Evolutionary conservation across 2,113 vertebrate genomes (phyloP).

Genomic region (Otolemur garnettii): DNA sequence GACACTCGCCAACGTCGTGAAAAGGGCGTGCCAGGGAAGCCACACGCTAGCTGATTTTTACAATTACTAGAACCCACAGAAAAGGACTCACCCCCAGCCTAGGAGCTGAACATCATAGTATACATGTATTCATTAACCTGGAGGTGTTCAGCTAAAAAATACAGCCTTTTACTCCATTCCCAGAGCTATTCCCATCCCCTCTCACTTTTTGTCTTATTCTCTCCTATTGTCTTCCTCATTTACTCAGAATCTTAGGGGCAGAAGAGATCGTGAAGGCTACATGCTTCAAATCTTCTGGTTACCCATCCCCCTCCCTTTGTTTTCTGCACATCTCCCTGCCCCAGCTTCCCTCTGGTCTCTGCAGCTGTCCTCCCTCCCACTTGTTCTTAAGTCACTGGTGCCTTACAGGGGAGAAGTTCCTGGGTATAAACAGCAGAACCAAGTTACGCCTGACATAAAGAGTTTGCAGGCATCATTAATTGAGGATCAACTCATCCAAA

Average conservation of each 20-base stretch:
- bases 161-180: background rate
- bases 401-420: background rate
- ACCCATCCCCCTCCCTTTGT: background rate
- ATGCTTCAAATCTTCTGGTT: background rate
- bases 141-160: background rate
- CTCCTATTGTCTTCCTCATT: background rate
- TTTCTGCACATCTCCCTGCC: background rate
- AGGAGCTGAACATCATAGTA: background rate
- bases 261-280: background rate
- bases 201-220: background rate
- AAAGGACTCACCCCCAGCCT: conserved; percentile 3
- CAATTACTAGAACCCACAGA: conserved; percentile 55
- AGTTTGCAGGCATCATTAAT: background rate
- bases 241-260: background rate
- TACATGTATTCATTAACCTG: background rate
- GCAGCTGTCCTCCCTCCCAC: background rate
- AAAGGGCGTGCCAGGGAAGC: background rate
- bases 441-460: background rate
- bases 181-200: background rate
- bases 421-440: background rate
- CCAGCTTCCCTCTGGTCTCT: background rate
- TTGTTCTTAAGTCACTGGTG: background rate
- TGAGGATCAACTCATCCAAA: background rate
- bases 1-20: background rate
- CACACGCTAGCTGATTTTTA: background rate